These are phyloP conservation scores for Pasiphila rectangulata DNA, from an alignment of 2,888 invertebrate genomes.

Conservation along the genomic window DNA sequence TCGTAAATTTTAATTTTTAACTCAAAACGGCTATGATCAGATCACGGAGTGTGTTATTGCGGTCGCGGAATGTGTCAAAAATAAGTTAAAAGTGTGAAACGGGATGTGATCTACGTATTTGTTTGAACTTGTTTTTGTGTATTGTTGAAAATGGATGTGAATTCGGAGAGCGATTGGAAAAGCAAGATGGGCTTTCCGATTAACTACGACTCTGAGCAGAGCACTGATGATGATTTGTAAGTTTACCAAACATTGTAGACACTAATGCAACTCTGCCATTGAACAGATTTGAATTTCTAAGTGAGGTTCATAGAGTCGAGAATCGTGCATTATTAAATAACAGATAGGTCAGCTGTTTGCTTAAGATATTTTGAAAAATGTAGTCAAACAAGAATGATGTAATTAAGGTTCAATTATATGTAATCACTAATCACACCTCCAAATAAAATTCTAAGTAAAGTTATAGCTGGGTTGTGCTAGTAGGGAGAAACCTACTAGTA, in stretches of 20 bases:
- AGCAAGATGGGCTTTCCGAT: conserved; percentile 72
- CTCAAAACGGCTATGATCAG: neutral
- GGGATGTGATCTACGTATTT: conserved; percentile 26
- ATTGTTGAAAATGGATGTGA: conserved; percentile 54
- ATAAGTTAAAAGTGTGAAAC: conserved; percentile 5
- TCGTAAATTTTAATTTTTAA: neutral
- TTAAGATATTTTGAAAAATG: neutral
- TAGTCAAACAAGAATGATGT: conserved; percentile 3
- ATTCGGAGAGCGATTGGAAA: conserved; percentile 73
- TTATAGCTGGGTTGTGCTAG: too few relatives aligned
- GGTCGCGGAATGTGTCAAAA: neutral
- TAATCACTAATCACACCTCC: too few relatives aligned
- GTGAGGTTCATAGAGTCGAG: neutral
- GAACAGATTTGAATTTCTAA: neutral
- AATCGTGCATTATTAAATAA: neutral
- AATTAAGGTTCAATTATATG: too few relatives aligned
- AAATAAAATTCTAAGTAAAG: too few relatives aligned
- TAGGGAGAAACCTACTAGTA: too few relatives aligned
- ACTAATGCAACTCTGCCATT: too few relatives aligned
- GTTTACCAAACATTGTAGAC: conserved; percentile 34
- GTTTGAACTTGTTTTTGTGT: conserved; percentile 31
- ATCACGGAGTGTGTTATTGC: neutral
- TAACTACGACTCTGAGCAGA: conserved; percentile 72
- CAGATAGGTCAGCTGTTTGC: conserved; percentile 17
- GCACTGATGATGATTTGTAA: conserved; percentile 76